phyloP scores from a whole-genome alignment of 2,797 vertebrate species.

The Melanotaenia maccullochi region DNA sequence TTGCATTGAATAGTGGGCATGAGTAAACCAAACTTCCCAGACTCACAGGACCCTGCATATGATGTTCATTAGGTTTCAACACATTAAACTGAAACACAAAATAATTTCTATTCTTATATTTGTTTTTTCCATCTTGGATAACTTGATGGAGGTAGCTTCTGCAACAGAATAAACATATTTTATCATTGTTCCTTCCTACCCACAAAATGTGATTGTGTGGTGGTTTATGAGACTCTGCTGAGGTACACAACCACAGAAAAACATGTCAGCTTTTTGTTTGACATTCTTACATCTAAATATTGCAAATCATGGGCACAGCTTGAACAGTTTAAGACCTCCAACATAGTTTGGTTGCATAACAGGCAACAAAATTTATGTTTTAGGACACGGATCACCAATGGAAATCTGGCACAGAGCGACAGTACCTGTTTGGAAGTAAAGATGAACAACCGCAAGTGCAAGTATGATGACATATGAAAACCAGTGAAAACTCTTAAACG shows the following conservation, averaged over 20 bases:
- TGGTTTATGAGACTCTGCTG: constrained; percentile 29
- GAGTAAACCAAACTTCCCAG: not conserved
- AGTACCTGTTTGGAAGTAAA: constrained; percentile 34
- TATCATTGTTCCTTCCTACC: constrained; percentile 20
- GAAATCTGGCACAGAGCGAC: not conserved
- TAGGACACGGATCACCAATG: not conserved
- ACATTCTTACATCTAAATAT: constrained; percentile 55
- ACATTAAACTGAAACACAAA: constrained; percentile 20
- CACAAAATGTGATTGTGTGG: constrained; percentile 22
- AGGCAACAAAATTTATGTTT: constrained; percentile 19
- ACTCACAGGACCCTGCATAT: constrained; percentile 36
- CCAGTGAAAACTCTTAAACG: not conserved
- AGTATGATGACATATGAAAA: not conserved
- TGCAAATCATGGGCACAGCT: constrained; percentile 39
- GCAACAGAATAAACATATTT: constrained; percentile 17
- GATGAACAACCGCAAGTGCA: not conserved
- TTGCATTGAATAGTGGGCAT: constrained; percentile 18
- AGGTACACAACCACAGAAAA: constrained; percentile 36
- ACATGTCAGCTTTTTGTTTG: constrained; percentile 58
- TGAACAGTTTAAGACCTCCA: constrained; percentile 58
- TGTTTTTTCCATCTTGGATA: constrained; percentile 3
- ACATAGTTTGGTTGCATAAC: constrained; percentile 43
- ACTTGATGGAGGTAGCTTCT: constrained; percentile 25
- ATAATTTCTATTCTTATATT: not conserved
- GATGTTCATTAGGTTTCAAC: constrained; percentile 38